phyloP scores from a whole-genome alignment of 2,113 vertebrate genomes.

The Perccottus glenii region DNA sequence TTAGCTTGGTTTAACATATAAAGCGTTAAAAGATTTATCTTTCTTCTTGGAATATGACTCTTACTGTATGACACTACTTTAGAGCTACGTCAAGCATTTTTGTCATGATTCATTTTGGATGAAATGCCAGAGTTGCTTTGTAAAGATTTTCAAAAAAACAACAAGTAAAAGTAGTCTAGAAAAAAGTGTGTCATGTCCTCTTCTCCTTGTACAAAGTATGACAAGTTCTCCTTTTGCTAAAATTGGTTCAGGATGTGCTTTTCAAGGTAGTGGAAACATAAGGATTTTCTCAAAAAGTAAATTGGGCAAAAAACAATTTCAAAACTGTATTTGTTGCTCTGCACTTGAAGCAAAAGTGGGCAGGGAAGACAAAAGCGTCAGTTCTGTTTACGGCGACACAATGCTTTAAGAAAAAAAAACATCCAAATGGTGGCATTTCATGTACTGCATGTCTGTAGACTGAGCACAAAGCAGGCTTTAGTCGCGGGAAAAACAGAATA shows the following conservation, averaged over 20 bases:
- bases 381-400: conserved; percentile 12
- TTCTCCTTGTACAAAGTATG: not conserved
- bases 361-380: conserved; percentile 20
- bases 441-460: conserved; percentile 27
- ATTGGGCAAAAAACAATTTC: conserved; percentile 13
- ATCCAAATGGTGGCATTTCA: conserved; percentile 8
- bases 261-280: not conserved
- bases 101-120: no score
- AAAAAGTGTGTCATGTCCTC: no score
- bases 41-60: no score
- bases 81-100: no score
- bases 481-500: conserved; percentile 21
- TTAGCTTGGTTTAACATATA: no score
- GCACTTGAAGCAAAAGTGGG: not conserved
- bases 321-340: not conserved
- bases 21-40: no score
- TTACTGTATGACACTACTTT: no score
- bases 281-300: conserved; percentile 23
- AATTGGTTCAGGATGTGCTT: not conserved
- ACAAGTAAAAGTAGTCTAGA: no score
- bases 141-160: no score
- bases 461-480: not conserved
- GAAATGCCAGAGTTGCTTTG: no score
- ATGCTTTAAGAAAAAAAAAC: not conserved
- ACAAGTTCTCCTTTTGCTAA: not conserved